Conservation (phyloP, 1,140 invertebrate species). For the Scylla paramamosain region DNA sequence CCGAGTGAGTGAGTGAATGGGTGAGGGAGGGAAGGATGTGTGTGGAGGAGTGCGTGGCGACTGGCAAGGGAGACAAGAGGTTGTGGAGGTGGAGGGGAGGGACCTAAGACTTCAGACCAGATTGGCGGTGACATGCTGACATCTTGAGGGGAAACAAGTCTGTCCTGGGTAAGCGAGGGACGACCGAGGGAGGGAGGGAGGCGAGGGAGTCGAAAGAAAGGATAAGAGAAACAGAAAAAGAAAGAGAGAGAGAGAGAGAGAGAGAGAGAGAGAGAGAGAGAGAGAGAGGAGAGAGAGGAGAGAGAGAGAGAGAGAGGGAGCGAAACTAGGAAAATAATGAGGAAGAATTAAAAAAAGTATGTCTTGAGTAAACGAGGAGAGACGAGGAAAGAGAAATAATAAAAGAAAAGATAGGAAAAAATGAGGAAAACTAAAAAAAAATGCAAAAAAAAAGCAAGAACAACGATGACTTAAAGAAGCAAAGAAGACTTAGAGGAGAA, state of each 20-base stretch:
- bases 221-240: neutral
- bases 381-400: neutral
- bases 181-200: neutral
- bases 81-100: neutral
- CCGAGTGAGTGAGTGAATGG: neutral
- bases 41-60: neutral
- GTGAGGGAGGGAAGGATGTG: neutral
- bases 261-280: neutral
- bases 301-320: neutral
- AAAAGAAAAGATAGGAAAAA: neutral
- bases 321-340: neutral
- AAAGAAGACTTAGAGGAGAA: no score
- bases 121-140: slow-evolving; percentile 64
- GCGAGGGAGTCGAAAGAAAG: neutral
- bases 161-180: slow-evolving; percentile 51
- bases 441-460: no score
- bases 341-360: neutral
- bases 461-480: no score
- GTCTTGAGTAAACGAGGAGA: neutral
- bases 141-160: slow-evolving; percentile 69
- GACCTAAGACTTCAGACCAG: slow-evolving; percentile 44
- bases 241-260: neutral
- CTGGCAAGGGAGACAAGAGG: neutral
- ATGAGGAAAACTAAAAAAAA: neutral
- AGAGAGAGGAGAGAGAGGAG: neutral